These are phyloP conservation scores for Caenorhabditis plicata DNA, from an alignment of 2,888 invertebrate species.

Conservation along the genomic window DNA sequence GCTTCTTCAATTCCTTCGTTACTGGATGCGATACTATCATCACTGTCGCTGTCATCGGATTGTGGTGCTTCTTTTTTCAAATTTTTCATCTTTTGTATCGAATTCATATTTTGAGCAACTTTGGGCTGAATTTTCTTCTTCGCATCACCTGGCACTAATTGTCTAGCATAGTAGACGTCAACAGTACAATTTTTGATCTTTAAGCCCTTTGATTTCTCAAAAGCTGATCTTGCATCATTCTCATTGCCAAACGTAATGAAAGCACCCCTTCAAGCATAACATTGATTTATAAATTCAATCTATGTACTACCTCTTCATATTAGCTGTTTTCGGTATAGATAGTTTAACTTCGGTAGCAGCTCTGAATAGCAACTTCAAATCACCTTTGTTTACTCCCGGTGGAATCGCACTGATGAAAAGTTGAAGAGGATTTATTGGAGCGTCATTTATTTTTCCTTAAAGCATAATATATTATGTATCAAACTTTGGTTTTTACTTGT, in stretches of 20 bases:
- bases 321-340: constrained; percentile 7
- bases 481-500: background rate
- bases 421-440: constrained; percentile 40
- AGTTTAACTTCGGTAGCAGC: constrained; percentile 33
- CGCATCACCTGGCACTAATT: constrained; percentile 1
- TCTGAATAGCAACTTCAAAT: constrained; percentile 35
- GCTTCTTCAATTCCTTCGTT: constrained; percentile 50
- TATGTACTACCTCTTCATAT: constrained; percentile 5
- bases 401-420: constrained; percentile 41
- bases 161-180: constrained; percentile 38
- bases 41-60: constrained; percentile 33
- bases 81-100: background rate
- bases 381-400: constrained; percentile 6
- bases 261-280: constrained; percentile 16
- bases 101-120: constrained; percentile 1
- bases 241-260: constrained; percentile 47
- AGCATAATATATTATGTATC: background rate
- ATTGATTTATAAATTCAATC: background rate
- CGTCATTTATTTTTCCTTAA: constrained; percentile 8
- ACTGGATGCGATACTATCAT: constrained; percentile 42
- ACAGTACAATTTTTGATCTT: constrained; percentile 33
- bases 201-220: constrained; percentile 46
- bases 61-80: constrained; percentile 16
- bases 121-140: constrained; percentile 16
- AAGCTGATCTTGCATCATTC: constrained; percentile 49